These are phyloP conservation scores for Musca domestica DNA, from an alignment of 1,140 invertebrate species.

Conservation along the genomic window DNA sequence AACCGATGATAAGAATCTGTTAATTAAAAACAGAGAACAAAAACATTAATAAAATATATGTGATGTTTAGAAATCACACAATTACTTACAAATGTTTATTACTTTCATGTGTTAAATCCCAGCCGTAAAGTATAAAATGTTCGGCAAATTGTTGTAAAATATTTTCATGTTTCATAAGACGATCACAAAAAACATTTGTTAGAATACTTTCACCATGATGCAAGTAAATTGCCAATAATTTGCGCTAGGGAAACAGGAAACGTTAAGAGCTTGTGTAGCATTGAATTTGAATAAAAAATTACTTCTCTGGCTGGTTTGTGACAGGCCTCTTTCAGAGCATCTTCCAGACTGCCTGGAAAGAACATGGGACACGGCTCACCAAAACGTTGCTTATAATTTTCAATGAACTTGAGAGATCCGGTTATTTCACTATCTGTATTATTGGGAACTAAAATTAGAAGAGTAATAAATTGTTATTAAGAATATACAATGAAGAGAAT, in stretches of 20 bases:
- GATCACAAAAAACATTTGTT: conserved; percentile 94
- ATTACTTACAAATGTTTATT: conserved; percentile 78
- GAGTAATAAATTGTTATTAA: background rate
- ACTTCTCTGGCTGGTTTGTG: conserved; percentile 83
- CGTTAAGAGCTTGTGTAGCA: background rate
- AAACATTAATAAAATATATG: background rate
- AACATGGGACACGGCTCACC: conserved; percentile 84
- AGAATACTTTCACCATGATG: conserved; percentile 92
- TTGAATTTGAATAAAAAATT: conserved; percentile 26
- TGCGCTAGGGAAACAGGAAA: conserved; percentile 68
- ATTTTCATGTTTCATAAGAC: conserved; percentile 85
- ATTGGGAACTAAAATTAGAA: conserved; percentile 71
- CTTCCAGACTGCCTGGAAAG: conserved; percentile 85
- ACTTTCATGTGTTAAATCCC: conserved; percentile 86
- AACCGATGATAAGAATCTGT: conserved; percentile 65
- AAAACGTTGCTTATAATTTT: conserved; percentile 78
- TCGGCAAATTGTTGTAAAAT: conserved; percentile 81
- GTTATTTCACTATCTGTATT: conserved; percentile 80
- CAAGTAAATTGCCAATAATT: conserved; percentile 87
- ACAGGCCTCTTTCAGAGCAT: conserved; percentile 85
- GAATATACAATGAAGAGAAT: background rate
- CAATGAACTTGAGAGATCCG: conserved; percentile 81
- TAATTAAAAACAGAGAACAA: conserved; percentile 28
- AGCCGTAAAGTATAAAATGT: conserved; percentile 92
- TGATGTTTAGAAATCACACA: background rate